These are phyloP conservation scores for Periophthalmodon schlosseri DNA, from an alignment of 2,113 vertebrate genomes.

Conservation along the genomic window DNA sequence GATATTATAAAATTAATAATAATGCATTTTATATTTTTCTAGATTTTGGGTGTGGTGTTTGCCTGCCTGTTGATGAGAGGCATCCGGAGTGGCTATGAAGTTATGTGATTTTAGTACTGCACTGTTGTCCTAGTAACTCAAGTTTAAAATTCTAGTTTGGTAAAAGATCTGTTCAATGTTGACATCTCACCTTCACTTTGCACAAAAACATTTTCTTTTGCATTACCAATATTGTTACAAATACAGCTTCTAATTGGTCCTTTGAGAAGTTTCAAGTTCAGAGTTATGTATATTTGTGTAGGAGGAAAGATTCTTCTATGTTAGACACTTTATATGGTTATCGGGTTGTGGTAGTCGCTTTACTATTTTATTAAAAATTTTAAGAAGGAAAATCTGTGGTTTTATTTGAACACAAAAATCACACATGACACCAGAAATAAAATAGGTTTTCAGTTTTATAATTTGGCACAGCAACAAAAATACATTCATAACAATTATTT, in stretches of 20 bases:
- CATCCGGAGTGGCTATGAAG: slow-evolving; percentile 89
- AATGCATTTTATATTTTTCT: slow-evolving; percentile 25
- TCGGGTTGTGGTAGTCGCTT: slow-evolving; percentile 23
- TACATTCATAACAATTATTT: slow-evolving; percentile 10
- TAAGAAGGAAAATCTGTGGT: slow-evolving; percentile 17
- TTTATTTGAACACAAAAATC: neutral
- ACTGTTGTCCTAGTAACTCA: neutral
- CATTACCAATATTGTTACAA: neutral
- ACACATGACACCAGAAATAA: slow-evolving; percentile 15
- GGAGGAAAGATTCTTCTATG: slow-evolving; percentile 8
- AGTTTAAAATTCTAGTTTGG: neutral
- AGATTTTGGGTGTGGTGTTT: slow-evolving; percentile 87
- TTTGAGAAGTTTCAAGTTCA: neutral
- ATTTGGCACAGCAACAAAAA: slow-evolving; percentile 51
- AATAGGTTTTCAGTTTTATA: slow-evolving; percentile 16
- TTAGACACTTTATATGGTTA: slow-evolving; percentile 18
- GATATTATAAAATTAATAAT: neutral
- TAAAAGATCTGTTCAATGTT: slow-evolving; percentile 20
- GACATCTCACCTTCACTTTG: slow-evolving; percentile 16
- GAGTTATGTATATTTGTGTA: slow-evolving; percentile 15
- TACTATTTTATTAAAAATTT: slow-evolving; percentile 59
- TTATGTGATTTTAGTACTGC: slow-evolving; percentile 77
- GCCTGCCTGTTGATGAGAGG: slow-evolving; percentile 88
- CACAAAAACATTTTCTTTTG: slow-evolving; percentile 34
- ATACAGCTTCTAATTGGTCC: neutral